phyloP scores from a whole-genome alignment of 2,888 invertebrate genomes.

The Prostheceraeus crozeri region DNA sequence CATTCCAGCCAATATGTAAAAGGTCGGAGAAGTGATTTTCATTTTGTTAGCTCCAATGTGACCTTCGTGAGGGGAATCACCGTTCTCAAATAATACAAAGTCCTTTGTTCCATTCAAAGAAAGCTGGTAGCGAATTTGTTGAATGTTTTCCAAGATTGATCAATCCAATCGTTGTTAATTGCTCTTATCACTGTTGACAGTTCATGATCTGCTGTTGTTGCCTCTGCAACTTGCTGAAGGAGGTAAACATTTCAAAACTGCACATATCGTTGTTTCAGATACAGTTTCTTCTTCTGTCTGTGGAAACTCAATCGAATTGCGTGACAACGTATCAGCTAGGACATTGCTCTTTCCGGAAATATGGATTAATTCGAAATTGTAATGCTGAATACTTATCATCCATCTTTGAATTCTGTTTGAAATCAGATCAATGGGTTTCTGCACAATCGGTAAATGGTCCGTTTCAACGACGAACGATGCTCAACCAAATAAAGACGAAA shows the following conservation, averaged over 20 bases:
- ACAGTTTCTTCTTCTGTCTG: conserved; percentile 18
- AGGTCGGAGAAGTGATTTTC: neutral
- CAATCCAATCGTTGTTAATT: conserved; percentile 21
- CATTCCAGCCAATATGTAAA: conserved; percentile 2
- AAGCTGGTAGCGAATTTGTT: too few species aligned
- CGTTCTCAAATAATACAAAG: too few species aligned
- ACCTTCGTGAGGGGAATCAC: too few species aligned
- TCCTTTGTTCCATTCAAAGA: too few species aligned
- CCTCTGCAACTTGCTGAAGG: too few species aligned
- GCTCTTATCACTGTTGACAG: conserved; percentile 15
- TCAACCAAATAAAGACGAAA: conserved; percentile 39
- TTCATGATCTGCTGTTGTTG: neutral
- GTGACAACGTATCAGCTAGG: conserved; percentile 26
- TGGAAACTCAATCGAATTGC: conserved; percentile 19
- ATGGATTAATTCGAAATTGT: conserved; percentile 19
- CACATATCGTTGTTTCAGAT: conserved; percentile 16
- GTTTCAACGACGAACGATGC: conserved; percentile 33
- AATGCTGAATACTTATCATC: conserved; percentile 23
- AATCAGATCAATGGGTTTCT: conserved; percentile 29
- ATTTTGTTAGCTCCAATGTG: conserved; percentile 3
- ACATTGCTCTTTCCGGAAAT: conserved; percentile 27
- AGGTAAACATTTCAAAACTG: too few species aligned
- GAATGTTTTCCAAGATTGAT: too few species aligned
- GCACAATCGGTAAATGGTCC: conserved; percentile 36
- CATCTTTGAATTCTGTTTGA: conserved; percentile 26